Evolutionary conservation across 2,113 vertebrate species (phyloP), one percentile per base, ranked within the genome.

Genomic region (Phalacrocorax brasilianus): DNA sequence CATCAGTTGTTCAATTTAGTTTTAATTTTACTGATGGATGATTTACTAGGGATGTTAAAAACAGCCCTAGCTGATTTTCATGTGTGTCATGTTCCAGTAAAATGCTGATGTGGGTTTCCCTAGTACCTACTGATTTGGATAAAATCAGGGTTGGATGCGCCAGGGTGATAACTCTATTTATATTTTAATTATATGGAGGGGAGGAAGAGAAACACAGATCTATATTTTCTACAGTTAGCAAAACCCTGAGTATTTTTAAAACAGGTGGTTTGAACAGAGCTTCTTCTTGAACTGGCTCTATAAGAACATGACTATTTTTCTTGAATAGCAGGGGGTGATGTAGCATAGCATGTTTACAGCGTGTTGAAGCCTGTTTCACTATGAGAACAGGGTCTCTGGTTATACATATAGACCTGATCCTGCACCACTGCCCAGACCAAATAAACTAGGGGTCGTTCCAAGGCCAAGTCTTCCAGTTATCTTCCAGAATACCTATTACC

Each of bases 1-100:
- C 56, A 80, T 70, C 8, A 32, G 16, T 63, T 81, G 35, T 81
- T 71, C 45, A 55, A 42, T 74, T 94, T 81, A 75, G n/a, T 65
- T 92, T 91, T 68, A 84, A 87, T 95, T 87, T 95, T 85, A 84
- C 33, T 84, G 80, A 77, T 63, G 55, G 59, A 55, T 52, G 47
- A 77, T 38, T 38, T 38, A 38, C 38, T 38, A 38, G 38, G 38
- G 38, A 71, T 80, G 27, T 40, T 88, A 73, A 88, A 85, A 93
- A 87, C 55, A 75, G 2, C 7, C 15, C 32, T 80, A 27, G 17
- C 47, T 90, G 49, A 47, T 56, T 94, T 93, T 33, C 66, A 17
- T 7, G 2, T 24, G 47, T 50, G 32, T 67, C 13, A 58, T 4
- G 2, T 77, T 81, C 35, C 61, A 71, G 56, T 47, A 63, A 93